Percentiles rank a stretch among this genome's conserved stretches.
These are phyloP conservation scores for Drosophila sturtevanti DNA, from an alignment of 1,140 invertebrate genomes.

Conservation along the genomic window DNA sequence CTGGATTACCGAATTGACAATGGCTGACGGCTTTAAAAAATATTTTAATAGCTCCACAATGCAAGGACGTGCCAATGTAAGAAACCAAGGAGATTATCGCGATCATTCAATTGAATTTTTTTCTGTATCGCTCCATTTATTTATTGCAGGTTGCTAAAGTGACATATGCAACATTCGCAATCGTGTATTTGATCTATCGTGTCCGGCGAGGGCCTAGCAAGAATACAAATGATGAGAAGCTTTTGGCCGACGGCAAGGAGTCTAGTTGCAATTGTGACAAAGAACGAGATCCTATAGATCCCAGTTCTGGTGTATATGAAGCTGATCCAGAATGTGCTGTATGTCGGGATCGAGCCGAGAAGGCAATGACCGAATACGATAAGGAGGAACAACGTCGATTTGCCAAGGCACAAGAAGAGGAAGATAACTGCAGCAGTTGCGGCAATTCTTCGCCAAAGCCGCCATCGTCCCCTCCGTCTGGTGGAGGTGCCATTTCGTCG, in stretches of 20 bases:
- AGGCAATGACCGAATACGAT: constrained; percentile 45
- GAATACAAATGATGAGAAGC: not conserved
- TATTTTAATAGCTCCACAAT: constrained; percentile 65
- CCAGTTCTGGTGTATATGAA: constrained; percentile 30
- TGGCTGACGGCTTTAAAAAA: constrained; percentile 68
- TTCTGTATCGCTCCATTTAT: too few species aligned
- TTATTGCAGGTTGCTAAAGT: constrained; percentile 62
- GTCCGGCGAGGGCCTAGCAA: constrained; percentile 42
- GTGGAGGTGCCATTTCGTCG: not conserved
- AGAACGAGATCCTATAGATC: not conserved
- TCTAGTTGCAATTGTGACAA: constrained; percentile 31
- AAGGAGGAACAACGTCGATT: constrained; percentile 34
- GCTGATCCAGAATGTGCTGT: constrained; percentile 37
- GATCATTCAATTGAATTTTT: not conserved
- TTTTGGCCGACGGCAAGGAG: constrained; percentile 18
- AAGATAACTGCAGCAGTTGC: constrained; percentile 18
- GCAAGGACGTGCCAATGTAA: constrained; percentile 68
- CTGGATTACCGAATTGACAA: constrained; percentile 17
- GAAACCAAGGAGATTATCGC: not conserved
- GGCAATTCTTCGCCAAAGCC: constrained; percentile 16
- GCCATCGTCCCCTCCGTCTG: constrained; percentile 16
- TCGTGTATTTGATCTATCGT: constrained; percentile 60
- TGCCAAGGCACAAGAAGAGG: constrained; percentile 1
- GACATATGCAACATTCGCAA: constrained; percentile 63
- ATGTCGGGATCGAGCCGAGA: constrained; percentile 47